A percentile compares a stretch with the other conserved stretches of the same genome.
Conservation (phyloP, 2,888 invertebrate genomes). For the Cheilosia urbana region DNA sequence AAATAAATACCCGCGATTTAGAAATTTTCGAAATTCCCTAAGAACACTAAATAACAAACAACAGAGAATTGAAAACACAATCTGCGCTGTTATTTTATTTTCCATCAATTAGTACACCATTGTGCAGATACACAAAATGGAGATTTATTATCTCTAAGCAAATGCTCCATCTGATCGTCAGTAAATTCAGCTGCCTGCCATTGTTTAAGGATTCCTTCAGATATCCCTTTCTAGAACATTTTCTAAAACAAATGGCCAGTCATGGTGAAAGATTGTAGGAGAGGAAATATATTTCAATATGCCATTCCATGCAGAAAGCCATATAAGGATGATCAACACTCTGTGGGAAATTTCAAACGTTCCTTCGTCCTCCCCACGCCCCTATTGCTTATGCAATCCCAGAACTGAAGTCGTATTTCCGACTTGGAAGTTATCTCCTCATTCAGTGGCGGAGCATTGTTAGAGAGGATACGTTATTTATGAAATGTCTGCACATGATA, state of each 20-base stretch:
- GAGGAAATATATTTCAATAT: background rate
- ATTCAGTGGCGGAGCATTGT: background rate
- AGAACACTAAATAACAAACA: too few relatives aligned
- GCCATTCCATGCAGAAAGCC: background rate
- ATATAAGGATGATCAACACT: too few relatives aligned
- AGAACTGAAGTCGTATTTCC: background rate
- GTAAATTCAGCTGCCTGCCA: background rate
- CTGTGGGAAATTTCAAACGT: background rate
- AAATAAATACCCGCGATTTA: too few relatives aligned
- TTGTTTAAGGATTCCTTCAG: background rate
- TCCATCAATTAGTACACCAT: too few relatives aligned
- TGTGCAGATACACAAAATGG: too few relatives aligned
- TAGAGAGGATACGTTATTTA: background rate
- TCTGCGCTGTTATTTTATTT: too few relatives aligned
- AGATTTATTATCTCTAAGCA: too few relatives aligned
- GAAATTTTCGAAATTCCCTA: too few relatives aligned
- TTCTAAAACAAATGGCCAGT: background rate
- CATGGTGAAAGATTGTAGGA: background rate
- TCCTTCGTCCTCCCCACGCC: background rate
- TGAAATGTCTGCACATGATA: background rate
- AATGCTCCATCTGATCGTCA: background rate
- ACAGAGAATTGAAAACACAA: too few relatives aligned
- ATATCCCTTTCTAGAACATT: too few relatives aligned
- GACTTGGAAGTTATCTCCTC: slow-evolving; percentile 13
- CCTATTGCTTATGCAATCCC: background rate